Evolutionary conservation across 2,113 vertebrate genomes (phyloP).

Genomic region (Psittacus erithacus): DNA sequence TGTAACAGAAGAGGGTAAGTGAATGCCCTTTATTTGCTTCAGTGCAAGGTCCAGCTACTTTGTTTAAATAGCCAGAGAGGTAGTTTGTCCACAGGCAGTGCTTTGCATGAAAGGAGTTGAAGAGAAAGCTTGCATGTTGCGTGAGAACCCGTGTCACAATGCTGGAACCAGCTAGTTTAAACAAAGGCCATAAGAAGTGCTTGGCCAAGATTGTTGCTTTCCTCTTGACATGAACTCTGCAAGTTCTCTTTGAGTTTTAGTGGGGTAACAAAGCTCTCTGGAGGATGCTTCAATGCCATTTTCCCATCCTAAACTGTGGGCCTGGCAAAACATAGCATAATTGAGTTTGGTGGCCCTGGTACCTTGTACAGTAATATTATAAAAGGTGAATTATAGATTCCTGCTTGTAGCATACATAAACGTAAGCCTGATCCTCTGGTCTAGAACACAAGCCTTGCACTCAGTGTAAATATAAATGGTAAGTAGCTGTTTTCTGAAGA

Average conservation of each 20-base stretch:
- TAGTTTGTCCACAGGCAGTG: not conserved
- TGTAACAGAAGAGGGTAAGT: not conserved
- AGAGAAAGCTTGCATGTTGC: not conserved
- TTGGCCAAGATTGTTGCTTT: not conserved
- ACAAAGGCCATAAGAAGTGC: not conserved
- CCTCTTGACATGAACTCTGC: not conserved
- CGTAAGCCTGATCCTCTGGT: not conserved
- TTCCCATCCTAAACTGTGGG: not conserved
- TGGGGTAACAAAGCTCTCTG: not conserved
- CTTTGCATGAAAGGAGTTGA: not conserved
- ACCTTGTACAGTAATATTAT: not conserved
- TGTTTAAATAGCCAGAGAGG: not conserved
- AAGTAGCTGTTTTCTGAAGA: not conserved
- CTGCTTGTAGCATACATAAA: not conserved
- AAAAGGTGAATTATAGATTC: not conserved
- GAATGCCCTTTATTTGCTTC: not conserved
- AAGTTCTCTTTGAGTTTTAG: not conserved
- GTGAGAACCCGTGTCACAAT: not conserved
- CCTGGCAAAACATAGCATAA: not conserved
- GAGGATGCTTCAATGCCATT: not conserved
- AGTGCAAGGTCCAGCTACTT: not conserved
- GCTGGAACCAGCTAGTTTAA: not conserved
- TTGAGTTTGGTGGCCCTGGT: not conserved
- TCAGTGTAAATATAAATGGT: not conserved
- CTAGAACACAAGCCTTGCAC: not conserved